Conservation (phyloP, 2,113 vertebrate genomes). For the Microcebus ravelobensis region DNA sequence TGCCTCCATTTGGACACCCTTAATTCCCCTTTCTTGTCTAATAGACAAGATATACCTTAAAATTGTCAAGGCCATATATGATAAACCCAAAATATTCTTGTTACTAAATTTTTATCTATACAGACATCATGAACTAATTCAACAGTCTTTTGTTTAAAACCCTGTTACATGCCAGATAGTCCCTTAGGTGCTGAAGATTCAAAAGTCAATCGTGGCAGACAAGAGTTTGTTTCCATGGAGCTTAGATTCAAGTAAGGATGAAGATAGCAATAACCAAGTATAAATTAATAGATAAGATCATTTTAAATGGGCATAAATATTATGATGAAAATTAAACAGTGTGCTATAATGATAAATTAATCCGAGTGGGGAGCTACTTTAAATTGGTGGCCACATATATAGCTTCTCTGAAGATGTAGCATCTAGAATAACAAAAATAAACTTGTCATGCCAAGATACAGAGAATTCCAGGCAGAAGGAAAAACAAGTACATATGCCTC, state of each 20-base stretch:
- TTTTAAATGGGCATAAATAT: neutral
- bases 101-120: neutral
- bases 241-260: neutral
- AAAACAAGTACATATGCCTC: neutral
- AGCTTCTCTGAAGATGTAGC: neutral
- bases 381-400: neutral
- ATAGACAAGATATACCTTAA: no score
- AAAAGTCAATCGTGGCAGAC: neutral
- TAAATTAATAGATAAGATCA: neutral
- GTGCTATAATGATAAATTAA: neutral
- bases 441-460: neutral
- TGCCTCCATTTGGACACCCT: no score
- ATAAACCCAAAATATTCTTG: neutral
- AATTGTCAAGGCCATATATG: no score
- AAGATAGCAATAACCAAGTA: neutral
- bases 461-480: neutral
- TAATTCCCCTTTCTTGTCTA: no score
- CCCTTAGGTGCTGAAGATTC: neutral
- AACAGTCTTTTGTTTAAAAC: neutral
- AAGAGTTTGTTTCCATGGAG: neutral
- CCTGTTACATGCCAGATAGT: neutral
- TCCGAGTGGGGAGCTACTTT: neutral
- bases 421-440: neutral
- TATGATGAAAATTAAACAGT: neutral
- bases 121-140: neutral